These are phyloP conservation scores for Ametastegia equiseti DNA, from an alignment of 2,888 invertebrate genomes.

Conservation along the genomic window DNA sequence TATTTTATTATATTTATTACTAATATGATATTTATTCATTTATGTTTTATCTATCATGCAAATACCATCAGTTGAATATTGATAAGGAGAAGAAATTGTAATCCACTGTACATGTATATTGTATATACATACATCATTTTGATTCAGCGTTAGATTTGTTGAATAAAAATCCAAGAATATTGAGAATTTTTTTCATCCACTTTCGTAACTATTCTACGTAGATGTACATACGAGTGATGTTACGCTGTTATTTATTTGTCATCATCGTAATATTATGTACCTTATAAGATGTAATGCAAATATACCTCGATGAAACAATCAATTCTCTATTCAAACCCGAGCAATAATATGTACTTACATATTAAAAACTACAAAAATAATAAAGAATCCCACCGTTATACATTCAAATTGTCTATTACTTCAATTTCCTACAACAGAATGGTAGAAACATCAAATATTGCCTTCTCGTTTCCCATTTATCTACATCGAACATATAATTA, in stretches of 20 bases:
- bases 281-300: conserved; percentile 27
- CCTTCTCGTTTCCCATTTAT: neutral
- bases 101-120: neutral
- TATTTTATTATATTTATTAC: neutral
- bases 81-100: neutral
- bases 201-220: neutral
- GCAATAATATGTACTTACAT: neutral
- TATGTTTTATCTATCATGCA: neutral
- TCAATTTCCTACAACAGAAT: neutral
- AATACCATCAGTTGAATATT: conserved; percentile 9
- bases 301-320: neutral
- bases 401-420: neutral
- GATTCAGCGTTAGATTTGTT: conserved; percentile 7
- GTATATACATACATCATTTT: too few relatives aligned
- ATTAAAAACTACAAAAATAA: neutral
- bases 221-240: neutral
- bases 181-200: neutral
- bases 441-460: neutral
- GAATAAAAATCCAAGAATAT: neutral
- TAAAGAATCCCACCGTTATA: neutral
- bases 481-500: neutral
- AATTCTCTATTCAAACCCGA: conserved; percentile 1
- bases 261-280: conserved; percentile 36
- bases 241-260: neutral
- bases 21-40: conserved; percentile 15